Percentiles rank a stretch among this genome's conserved stretches.
phyloP scores from a whole-genome alignment of 1,140 invertebrate genomes.

The Aleiodes sp. region DNA sequence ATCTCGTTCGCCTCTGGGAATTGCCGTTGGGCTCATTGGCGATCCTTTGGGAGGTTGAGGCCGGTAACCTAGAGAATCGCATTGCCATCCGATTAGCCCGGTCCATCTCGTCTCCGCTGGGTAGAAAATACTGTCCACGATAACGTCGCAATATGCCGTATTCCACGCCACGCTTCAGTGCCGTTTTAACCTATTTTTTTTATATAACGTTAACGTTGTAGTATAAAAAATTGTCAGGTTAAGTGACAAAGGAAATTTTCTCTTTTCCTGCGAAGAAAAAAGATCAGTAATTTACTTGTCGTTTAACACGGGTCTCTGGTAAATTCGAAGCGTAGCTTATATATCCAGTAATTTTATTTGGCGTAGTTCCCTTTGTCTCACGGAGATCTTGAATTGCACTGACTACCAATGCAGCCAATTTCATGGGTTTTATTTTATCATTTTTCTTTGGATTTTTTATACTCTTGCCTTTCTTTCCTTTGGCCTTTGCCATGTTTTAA shows the following conservation, averaged over 20 bases:
- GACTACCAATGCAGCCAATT: slow-evolving; percentile 51
- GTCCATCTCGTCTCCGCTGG: slow-evolving; percentile 45
- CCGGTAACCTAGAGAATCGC: slow-evolving; percentile 51
- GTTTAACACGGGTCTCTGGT: slow-evolving; percentile 43
- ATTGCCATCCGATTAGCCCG: slow-evolving; percentile 47
- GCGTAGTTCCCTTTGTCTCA: slow-evolving; percentile 48
- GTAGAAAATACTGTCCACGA: slow-evolving; percentile 53
- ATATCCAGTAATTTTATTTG: slow-evolving; percentile 50
- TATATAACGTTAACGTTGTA: not conserved
- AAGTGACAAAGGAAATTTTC: not conserved
- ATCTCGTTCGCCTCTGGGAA: slow-evolving; percentile 30
- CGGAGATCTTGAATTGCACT: slow-evolving; percentile 54
- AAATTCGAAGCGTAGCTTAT: slow-evolving; percentile 48
- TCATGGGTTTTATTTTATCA: slow-evolving; percentile 40
- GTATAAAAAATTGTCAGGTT: not conserved
- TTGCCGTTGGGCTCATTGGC: slow-evolving; percentile 1
- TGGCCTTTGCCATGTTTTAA: slow-evolving; percentile 32
- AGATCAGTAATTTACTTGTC: slow-evolving; percentile 46
- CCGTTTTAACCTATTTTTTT: slow-evolving; percentile 45
- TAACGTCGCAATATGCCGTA: slow-evolving; percentile 51
- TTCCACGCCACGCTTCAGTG: slow-evolving; percentile 47
- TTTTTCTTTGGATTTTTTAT: slow-evolving; percentile 21
- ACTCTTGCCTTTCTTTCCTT: not conserved
- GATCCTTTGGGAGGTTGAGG: slow-evolving; percentile 34
- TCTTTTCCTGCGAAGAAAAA: not conserved